Conservation (phyloP, 2,888 invertebrate genomes). For the Allygus modestus region DNA sequence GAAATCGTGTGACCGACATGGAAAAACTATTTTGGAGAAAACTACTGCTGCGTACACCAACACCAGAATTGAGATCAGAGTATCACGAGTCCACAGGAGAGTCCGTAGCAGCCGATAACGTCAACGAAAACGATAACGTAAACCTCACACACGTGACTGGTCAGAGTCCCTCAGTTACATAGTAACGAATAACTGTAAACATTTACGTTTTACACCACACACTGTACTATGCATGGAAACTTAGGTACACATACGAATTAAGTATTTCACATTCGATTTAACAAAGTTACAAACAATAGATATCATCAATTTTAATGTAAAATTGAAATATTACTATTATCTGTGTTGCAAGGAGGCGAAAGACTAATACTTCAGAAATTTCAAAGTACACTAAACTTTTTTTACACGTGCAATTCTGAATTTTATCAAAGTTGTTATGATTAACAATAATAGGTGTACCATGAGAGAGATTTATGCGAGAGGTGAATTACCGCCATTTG, state of each 20-base stretch:
- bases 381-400: not conserved
- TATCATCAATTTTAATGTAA: slow-evolving; percentile 45
- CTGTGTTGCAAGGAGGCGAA: slow-evolving; percentile 6
- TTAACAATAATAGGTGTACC: not conserved
- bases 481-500: not conserved
- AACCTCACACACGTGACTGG: slow-evolving; percentile 55
- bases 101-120: not conserved
- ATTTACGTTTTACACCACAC: slow-evolving; percentile 49
- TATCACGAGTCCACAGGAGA: slow-evolving; percentile 56
- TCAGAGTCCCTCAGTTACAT: slow-evolving; percentile 43
- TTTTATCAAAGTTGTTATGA: not conserved
- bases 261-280: slow-evolving; percentile 1
- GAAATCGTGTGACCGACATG: not conserved
- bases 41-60: slow-evolving; percentile 29
- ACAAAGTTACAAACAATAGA: not conserved
- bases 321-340: slow-evolving; percentile 28
- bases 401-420: not conserved
- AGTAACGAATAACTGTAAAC: slow-evolving; percentile 47
- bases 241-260: slow-evolving; percentile 8
- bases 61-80: slow-evolving; percentile 54
- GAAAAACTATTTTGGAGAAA: slow-evolving; percentile 5
- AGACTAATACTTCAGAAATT: not conserved
- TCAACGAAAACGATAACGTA: too few species aligned
- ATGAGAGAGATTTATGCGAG: not conserved
- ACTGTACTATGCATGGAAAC: slow-evolving; percentile 45